These are phyloP conservation scores for Alouatta palliata DNA, from an alignment of 2,113 vertebrate species.

Conservation along the genomic window DNA sequence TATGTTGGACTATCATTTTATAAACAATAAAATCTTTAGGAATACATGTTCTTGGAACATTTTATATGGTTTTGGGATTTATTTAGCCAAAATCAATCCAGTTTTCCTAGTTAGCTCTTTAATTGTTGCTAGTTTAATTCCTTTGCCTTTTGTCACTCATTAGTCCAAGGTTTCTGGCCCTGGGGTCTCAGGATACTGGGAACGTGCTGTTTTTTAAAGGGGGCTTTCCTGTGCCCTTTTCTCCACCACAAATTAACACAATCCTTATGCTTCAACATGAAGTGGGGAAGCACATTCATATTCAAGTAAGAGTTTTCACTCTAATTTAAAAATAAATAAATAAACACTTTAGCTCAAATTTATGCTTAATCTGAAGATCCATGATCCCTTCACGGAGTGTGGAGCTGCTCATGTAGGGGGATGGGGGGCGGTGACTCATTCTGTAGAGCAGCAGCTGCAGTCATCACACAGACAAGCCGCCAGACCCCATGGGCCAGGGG, in stretches of 20 bases:
- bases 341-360: not conserved
- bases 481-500: not conserved
- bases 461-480: not conserved
- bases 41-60: not conserved
- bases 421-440: constrained; percentile 11
- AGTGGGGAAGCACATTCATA: not conserved
- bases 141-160: constrained; percentile 4
- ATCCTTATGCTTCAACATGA: constrained; percentile 28
- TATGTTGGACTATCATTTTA: not conserved
- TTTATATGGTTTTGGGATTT: constrained; percentile 39
- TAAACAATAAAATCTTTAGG: constrained; percentile 5
- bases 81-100: constrained; percentile 5
- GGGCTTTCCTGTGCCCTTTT: no score
- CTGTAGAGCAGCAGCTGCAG: not conserved
- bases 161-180: not conserved
- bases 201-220: not conserved
- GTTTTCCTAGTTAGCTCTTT: not conserved
- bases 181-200: not conserved
- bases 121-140: not conserved
- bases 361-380: not conserved
- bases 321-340: constrained; percentile 1
- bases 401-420: not conserved
- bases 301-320: not conserved
- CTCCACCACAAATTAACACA: not conserved
- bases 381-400: not conserved